phyloP scores from a whole-genome alignment of 2,113 vertebrate species.

The Tupaia tana region DNA sequence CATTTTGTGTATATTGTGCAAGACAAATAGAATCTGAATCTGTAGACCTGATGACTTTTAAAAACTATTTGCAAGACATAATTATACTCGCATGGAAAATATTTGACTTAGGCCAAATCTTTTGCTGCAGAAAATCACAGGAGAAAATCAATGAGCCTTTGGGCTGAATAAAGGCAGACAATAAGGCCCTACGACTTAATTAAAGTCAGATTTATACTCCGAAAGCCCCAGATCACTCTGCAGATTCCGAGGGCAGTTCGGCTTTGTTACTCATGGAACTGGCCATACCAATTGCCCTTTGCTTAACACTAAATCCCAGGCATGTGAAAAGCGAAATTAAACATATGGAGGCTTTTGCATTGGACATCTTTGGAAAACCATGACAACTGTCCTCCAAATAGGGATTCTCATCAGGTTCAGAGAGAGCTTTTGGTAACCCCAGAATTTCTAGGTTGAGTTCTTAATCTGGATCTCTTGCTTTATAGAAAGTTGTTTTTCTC shows the following conservation, averaged over 20 bases:
- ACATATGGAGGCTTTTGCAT: not conserved
- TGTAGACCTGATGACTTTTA: conserved; percentile 26
- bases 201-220: conserved; percentile 75
- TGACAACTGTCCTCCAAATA: conserved; percentile 51
- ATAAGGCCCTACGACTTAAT: conserved; percentile 71
- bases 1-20: not conserved
- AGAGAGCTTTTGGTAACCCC: not conserved
- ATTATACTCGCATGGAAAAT: conserved; percentile 51
- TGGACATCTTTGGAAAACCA: conserved; percentile 48
- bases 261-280: conserved; percentile 37
- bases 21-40: conserved; percentile 41
- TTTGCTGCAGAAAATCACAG: conserved; percentile 57
- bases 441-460: not conserved
- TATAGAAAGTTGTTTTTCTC: not conserved
- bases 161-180: conserved; percentile 53
- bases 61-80: conserved; percentile 50
- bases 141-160: conserved; percentile 25
- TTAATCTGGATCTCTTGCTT: not conserved
- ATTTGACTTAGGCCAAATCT: conserved; percentile 45
- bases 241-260: conserved; percentile 55
- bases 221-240: not conserved
- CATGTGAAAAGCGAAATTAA: conserved; percentile 44
- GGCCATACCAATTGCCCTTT: conserved; percentile 7
- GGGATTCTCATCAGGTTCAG: not conserved
- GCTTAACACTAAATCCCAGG: conserved; percentile 54